phyloP scores from a whole-genome alignment of 2,113 vertebrate genomes.

The Phaethornis superciliosus region DNA sequence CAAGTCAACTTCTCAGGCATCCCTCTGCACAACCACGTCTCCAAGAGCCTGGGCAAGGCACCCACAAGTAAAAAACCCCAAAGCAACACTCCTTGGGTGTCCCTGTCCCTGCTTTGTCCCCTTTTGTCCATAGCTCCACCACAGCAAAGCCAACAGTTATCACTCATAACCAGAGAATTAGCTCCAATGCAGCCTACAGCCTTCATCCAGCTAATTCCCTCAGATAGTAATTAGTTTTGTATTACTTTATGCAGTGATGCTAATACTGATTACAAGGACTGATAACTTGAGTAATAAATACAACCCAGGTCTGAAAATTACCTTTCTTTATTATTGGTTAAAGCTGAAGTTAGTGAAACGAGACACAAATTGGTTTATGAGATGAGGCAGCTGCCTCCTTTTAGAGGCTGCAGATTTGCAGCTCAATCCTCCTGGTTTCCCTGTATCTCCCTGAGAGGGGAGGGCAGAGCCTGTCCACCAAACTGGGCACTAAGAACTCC shows the following conservation, averaged over 20 bases:
- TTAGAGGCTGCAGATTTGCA: not conserved
- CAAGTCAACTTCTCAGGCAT: not conserved
- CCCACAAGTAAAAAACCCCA: not conserved
- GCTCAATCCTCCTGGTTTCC: not conserved
- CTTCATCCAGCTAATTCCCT: conserved; percentile 1
- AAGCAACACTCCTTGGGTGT: rapidly evolving
- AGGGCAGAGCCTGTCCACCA: not conserved
- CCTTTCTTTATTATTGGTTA: conserved; percentile 32
- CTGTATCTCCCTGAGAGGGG: not conserved
- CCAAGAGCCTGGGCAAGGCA: not conserved
- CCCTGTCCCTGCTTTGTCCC: not conserved
- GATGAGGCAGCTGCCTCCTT: conserved; percentile 21
- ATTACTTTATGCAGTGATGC: conserved; percentile 47
- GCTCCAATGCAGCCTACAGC: not conserved
- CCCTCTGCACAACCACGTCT: not conserved
- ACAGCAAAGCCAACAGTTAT: not conserved
- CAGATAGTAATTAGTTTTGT: conserved; percentile 66
- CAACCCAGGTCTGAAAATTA: conserved; percentile 53
- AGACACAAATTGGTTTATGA: conserved; percentile 47
- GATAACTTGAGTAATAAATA: conserved; percentile 66
- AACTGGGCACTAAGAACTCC: not conserved
- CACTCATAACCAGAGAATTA: not conserved
- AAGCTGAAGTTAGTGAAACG: conserved; percentile 6
- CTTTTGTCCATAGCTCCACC: rapidly evolving
- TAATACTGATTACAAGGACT: conserved; percentile 70